Conservation (phyloP, 2,888 invertebrate species). For the Drosophila borealis region DNA sequence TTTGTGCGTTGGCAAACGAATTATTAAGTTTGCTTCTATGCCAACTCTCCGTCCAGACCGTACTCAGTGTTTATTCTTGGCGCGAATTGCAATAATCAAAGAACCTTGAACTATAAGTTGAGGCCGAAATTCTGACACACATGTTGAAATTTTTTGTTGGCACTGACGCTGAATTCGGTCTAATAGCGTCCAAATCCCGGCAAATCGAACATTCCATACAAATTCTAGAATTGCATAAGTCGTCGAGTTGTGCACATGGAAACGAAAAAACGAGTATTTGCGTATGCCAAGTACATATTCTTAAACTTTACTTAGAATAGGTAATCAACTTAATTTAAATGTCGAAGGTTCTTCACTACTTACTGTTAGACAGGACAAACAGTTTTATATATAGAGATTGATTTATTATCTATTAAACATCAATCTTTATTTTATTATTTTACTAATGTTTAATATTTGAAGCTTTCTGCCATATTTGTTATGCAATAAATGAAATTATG, state of each 20-base stretch:
- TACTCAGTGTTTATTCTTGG: conserved; percentile 58
- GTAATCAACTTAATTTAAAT: too few relatives aligned
- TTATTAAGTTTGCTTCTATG: conserved; percentile 47
- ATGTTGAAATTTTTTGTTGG: conserved; percentile 38
- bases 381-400: too few relatives aligned
- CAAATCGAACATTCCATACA: conserved; percentile 16
- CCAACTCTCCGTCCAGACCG: conserved; percentile 27
- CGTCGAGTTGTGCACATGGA: background rate
- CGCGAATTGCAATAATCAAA: conserved; percentile 47
- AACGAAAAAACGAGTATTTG: too few relatives aligned
- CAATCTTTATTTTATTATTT: too few relatives aligned
- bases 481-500: too few relatives aligned
- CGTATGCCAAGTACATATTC: too few relatives aligned
- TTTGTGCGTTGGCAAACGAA: conserved; percentile 60
- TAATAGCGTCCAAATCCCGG: conserved; percentile 8
- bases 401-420: too few relatives aligned
- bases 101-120: conserved; percentile 68
- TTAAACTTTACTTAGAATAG: too few relatives aligned
- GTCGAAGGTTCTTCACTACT: too few relatives aligned
- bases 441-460: too few relatives aligned
- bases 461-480: too few relatives aligned
- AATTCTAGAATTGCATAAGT: conserved; percentile 28
- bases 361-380: too few relatives aligned
- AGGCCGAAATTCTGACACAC: conserved; percentile 60
- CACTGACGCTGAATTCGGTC: conserved; percentile 15